Evolutionary conservation across 2,797 vertebrate species (phyloP).

Genomic region (Ctenopoma kingsleyae): DNA sequence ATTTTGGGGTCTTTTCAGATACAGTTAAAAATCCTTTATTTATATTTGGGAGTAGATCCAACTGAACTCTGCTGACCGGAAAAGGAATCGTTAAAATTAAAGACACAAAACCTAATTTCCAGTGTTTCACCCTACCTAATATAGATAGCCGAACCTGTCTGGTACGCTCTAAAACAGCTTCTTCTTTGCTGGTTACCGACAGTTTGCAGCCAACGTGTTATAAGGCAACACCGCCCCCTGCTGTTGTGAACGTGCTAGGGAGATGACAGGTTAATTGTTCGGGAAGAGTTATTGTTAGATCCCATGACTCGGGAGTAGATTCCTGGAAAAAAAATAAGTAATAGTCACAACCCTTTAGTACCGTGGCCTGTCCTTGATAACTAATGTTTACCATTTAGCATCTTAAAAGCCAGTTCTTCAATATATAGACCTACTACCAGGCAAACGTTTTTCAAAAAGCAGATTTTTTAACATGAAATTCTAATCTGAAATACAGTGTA

Average conservation of each 20-base stretch:
- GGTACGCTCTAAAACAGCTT: constrained; percentile 44
- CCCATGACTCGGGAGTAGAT: too few relatives aligned
- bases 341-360: too few relatives aligned
- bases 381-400: too few relatives aligned
- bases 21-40: background rate
- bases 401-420: too few relatives aligned
- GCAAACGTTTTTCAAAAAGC: too few relatives aligned
- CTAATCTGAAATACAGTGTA: too few relatives aligned
- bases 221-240: constrained; percentile 5
- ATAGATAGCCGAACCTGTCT: constrained; percentile 17
- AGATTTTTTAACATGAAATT: too few relatives aligned
- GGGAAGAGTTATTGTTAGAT: too few relatives aligned
- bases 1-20: constrained; percentile 36
- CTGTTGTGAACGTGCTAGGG: background rate
- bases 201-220: background rate
- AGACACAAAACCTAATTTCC: background rate
- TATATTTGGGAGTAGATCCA: background rate
- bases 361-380: too few relatives aligned
- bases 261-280: too few relatives aligned
- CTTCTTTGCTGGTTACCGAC: constrained; percentile 35
- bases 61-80: background rate
- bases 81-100: background rate
- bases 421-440: too few relatives aligned
- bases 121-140: constrained; percentile 20
- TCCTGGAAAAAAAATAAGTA: too few relatives aligned